Conservation (phyloP, 1,140 invertebrate species). For the Leucophenga varia region DNA sequence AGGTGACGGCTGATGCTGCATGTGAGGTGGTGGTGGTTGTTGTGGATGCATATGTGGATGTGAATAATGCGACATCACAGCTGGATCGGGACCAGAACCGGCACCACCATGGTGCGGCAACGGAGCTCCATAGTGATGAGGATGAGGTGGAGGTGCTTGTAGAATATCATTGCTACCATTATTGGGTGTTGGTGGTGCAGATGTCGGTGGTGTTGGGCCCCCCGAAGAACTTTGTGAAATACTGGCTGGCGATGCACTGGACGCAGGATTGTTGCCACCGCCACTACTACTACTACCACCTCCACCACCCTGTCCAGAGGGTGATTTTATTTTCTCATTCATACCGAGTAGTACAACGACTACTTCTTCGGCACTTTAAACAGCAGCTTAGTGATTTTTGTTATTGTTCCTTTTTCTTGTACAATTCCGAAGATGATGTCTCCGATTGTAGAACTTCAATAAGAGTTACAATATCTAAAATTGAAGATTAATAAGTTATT, state of each 20-base stretch:
- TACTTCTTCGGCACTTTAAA: constrained; percentile 7
- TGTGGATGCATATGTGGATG: constrained; percentile 36
- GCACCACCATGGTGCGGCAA: constrained; percentile 28
- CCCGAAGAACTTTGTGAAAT: constrained; percentile 12
- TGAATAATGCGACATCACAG: constrained; percentile 39
- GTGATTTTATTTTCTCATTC: constrained; percentile 56
- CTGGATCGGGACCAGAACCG: constrained; percentile 34
- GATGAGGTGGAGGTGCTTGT: constrained; percentile 29
- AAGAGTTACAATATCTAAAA: constrained; percentile 53
- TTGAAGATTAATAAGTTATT: too few species aligned
- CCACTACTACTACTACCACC: constrained; percentile 19
- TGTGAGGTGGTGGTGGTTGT: constrained; percentile 33
- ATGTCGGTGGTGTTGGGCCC: constrained; percentile 37
- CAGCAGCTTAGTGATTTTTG: constrained; percentile 8
- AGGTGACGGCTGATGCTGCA: constrained; percentile 37
- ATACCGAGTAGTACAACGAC: constrained; percentile 14
- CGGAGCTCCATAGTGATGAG: constrained; percentile 43
- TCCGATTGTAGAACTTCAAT: constrained; percentile 45
- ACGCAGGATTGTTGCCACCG: constrained; percentile 20
- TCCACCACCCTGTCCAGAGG: constrained; percentile 39
- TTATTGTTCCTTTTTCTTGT: constrained; percentile 13
- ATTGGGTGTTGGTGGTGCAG: constrained; percentile 43
- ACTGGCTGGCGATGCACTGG: constrained; percentile 14
- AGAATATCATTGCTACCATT: constrained; percentile 38
- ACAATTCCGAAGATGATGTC: constrained; percentile 37